Evolutionary conservation across 2,113 vertebrate species (phyloP).

Genomic region (Sinosuthora webbiana): DNA sequence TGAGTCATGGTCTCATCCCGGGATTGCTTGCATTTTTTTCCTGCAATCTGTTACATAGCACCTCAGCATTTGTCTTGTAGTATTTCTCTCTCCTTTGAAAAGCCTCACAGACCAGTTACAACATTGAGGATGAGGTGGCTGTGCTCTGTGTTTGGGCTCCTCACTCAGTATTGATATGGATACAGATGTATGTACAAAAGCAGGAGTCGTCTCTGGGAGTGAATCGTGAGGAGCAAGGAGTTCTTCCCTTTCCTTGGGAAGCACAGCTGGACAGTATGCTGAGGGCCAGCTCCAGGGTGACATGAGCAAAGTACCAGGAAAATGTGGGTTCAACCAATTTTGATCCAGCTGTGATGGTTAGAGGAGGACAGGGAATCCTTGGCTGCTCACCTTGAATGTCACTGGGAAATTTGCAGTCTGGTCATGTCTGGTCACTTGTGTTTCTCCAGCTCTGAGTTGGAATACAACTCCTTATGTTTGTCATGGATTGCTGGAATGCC

Average conservation of each 20-base stretch:
- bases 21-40: neutral
- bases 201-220: neutral
- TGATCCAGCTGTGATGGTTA: neutral
- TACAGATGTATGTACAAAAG: neutral
- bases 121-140: neutral
- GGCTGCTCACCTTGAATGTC: neutral
- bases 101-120: neutral
- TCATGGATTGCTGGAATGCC: neutral
- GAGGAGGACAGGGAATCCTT: neutral
- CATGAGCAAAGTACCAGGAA: neutral
- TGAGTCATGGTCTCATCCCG: neutral
- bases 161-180: neutral
- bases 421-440: neutral
- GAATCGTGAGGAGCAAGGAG: neutral
- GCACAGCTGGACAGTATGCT: neutral
- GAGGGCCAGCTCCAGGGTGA: rapidly evolving
- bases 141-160: neutral
- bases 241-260: neutral
- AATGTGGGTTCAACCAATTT: rapidly evolving
- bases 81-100: neutral
- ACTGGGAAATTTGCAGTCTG: neutral
- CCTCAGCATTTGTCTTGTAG: neutral
- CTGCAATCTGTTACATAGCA: neutral
- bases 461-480: neutral
- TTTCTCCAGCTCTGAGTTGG: neutral